Base-by-base conservation (phyloP, 2,797 vertebrate species). In the Chaunax sp. region DNA sequence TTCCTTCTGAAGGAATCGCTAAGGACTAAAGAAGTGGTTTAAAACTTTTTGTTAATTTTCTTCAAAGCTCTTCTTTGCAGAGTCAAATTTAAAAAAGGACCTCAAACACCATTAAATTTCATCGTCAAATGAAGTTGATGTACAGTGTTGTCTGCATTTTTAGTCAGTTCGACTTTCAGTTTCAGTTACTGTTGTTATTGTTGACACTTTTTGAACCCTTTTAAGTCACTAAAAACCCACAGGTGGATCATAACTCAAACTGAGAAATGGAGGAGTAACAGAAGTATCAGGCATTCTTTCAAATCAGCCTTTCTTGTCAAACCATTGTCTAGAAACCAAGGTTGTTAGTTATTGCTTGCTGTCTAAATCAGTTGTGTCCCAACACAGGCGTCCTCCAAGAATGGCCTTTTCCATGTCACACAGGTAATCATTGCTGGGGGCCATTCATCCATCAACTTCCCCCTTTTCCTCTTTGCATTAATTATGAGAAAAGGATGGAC, bases 381-480 rank as follows among this genome's bases (percentile, higher is more conserved):
- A 87, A 92, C 78, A 87, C 94, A 95, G 94, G 93, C 88, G 75
- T 30, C 89, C 83, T 80, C 90, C 92, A 95, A 91, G 93, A 95
- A 94, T 91, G 94, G 93, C 74, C 80, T 92, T 92, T 93, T 92
- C 87, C 92, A 91, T 89, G 61, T 91, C 63, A 88, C 90, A 90
- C 93, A 95, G 94, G 94, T 95, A 95, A 95, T 87, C 56, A 76
- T 59, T 65, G 68, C 71, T 53, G 52, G 62, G 46, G 59, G 25
- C 72, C 72, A 71, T 30, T 85, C 76, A 78, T 69, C 73, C 64
- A 58, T 61, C 67, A 62, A 56, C 6, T 35, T 82, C 55, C 78
- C 37, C 86, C 15, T 67, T 86, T 82, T 85, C 80, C 85, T 82
- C 54, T 66, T 70, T 77, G 65, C 63, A 54, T 86, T 79, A 60